Conservation (phyloP, 2,113 vertebrate genomes). For the Calyptommatus sinebrachiatus region DNA sequence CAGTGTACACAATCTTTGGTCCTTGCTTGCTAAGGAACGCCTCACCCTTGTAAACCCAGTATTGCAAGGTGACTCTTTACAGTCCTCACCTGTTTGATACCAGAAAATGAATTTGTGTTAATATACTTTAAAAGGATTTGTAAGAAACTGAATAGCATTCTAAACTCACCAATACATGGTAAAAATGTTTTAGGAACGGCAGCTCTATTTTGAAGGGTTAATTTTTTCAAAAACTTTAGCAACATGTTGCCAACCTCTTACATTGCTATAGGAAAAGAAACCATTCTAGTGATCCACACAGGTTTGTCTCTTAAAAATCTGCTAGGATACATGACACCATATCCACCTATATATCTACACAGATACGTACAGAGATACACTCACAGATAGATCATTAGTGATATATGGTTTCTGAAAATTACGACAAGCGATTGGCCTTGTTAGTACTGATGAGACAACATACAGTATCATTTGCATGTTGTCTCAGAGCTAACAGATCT, state of each 20-base stretch:
- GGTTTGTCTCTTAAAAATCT: constrained; percentile 10
- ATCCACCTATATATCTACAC: constrained; percentile 50
- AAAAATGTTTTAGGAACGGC: background rate
- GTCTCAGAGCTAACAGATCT: background rate
- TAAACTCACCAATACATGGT: background rate
- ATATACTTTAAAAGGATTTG: background rate
- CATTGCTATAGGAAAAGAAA: background rate
- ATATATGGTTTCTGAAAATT: constrained; percentile 68
- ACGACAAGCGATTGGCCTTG: constrained; percentile 13
- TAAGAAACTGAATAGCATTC: background rate
- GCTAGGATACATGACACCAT: background rate
- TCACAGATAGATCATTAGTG: constrained; percentile 40
- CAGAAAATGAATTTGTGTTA: background rate
- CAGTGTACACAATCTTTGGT: background rate
- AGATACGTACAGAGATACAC: constrained; percentile 57
- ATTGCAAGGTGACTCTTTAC: background rate
- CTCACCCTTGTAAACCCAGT: background rate
- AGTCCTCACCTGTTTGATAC: background rate
- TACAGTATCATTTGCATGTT: constrained; percentile 40
- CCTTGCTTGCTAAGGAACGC: background rate
- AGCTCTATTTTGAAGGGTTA: constrained; percentile 1
- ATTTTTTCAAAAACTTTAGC: background rate
- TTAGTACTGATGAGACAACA: constrained; percentile 32
- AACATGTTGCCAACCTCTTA: background rate
- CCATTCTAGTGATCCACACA: background rate